These are phyloP conservation scores for Prionailurus bengalensis DNA, from an alignment of 2,113 vertebrate genomes.

Conservation along the genomic window DNA sequence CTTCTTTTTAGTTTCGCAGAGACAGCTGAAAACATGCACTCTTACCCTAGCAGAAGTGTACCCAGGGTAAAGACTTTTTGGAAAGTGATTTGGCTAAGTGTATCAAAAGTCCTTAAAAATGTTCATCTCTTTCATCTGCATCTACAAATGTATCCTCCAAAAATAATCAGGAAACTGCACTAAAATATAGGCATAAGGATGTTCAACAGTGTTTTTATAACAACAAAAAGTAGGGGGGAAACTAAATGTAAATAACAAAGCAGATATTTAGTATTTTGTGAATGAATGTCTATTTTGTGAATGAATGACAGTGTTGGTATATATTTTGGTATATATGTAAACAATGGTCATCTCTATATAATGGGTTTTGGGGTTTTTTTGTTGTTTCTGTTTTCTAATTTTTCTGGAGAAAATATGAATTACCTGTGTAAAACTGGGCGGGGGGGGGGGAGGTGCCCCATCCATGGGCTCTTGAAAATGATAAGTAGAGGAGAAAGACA, in stretches of 20 bases:
- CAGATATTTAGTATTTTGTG: slow-evolving; percentile 26
- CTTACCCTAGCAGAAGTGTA: not conserved
- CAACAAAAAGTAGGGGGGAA: not conserved
- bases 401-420: slow-evolving; percentile 31
- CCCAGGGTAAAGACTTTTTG: not conserved
- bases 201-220: not conserved
- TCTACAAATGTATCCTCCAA: not conserved
- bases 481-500: not conserved
- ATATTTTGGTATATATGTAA: not conserved
- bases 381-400: slow-evolving; percentile 8
- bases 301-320: not conserved
- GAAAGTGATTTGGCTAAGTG: not conserved
- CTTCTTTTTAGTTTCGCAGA: not conserved
- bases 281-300: not conserved
- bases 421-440: not conserved
- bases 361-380: not conserved
- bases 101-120: not conserved
- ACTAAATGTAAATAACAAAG: not conserved
- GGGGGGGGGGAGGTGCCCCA: not conserved
- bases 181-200: slow-evolving; percentile 24
- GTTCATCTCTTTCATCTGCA: not conserved
- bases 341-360: not conserved
- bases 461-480: not conserved
- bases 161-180: not conserved
- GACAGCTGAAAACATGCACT: not conserved